Base-by-base conservation (phyloP, 2,797 vertebrate species). In the Myotis planiceps region DNA sequence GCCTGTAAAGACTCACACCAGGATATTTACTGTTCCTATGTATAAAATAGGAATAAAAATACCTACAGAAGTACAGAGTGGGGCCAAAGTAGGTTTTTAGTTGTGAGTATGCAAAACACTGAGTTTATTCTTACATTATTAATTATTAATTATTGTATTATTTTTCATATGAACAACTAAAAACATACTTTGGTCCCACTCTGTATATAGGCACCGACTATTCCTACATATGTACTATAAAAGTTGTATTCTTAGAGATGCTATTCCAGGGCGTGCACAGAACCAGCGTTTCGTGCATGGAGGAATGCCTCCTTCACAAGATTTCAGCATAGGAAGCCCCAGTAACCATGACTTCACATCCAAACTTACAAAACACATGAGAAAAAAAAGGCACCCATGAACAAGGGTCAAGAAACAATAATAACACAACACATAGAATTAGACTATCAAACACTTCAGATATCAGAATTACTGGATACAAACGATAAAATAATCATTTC, bases 201-300 rank as follows among this genome's bases (percentile, higher is more conserved):
- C 13, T 76, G 12, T 13, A 37, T 1, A 16, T 37, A 76, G 65
- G n/a, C 18, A 39, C 66, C 88, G 94, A 45, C 71, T 55, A 21
- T 32, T 89, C 53, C 71, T 84, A 72, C 53, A 76, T 27, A 79
- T 78, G 39, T 78, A 39, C 32, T 65, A 34, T 80, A 72, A 76
- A 94, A 75, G 12, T 47, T 96, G 5, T 84, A 74, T 89, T 96
- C 55, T 71, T 84, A 81, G 75, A 96, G 68, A 14, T 55, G 16
- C 55, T 90, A 63, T 93, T 96, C 37, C 58, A 55, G 34, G 53
- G n/a, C 81, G 6, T 6, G 39, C 74, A 55, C 37, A 47, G 34
- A 85, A 51, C n/a, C 68, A 65, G 21, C 18, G 5, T 4, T 68
- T 68, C 49, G 75, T 87, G 60, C 60, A 60, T 25, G 55, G 39